Conservation (phyloP, 2,888 invertebrate species). For the Galerucella nymphaeae region DNA sequence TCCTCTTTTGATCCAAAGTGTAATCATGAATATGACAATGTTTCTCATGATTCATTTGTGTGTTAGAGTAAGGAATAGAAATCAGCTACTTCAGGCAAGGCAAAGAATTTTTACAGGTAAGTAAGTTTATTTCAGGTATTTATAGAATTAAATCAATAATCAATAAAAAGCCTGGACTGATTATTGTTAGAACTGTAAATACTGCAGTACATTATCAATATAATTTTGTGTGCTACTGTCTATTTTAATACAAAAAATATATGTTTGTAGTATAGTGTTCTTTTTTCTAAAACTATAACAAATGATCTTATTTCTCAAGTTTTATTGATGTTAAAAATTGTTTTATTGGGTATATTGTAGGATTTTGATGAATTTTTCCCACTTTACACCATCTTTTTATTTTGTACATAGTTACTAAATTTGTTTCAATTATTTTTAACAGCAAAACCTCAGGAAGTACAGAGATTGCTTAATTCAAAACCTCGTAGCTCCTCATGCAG, state of each 20-base stretch:
- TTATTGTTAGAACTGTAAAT: conserved; percentile 15
- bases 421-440: conserved; percentile 50
- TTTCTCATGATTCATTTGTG: conserved; percentile 94
- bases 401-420: conserved; percentile 11
- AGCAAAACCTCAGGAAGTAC: conserved; percentile 64
- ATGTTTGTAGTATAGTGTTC: no score
- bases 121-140: conserved; percentile 65
- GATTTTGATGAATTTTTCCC: no score
- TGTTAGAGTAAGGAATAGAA: conserved; percentile 85
- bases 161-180: conserved; percentile 32
- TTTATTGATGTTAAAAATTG: no score
- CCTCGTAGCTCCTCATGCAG: conserved; percentile 63
- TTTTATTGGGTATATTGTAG: no score
- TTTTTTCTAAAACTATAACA: no score
- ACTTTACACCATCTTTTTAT: not conserved
- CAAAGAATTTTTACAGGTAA: conserved; percentile 89
- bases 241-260: no score
- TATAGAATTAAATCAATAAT: conserved; percentile 44
- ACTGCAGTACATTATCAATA: not conserved
- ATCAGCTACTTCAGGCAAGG: conserved; percentile 78
- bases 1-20: conserved; percentile 94
- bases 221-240: conserved; percentile 1
- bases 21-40: conserved; percentile 98
- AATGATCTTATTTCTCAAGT: no score
- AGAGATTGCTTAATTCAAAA: conserved; percentile 64